These are phyloP conservation scores for Diabrotica undecimpunctata DNA, from an alignment of 1,140 invertebrate genomes.

Conservation along the genomic window DNA sequence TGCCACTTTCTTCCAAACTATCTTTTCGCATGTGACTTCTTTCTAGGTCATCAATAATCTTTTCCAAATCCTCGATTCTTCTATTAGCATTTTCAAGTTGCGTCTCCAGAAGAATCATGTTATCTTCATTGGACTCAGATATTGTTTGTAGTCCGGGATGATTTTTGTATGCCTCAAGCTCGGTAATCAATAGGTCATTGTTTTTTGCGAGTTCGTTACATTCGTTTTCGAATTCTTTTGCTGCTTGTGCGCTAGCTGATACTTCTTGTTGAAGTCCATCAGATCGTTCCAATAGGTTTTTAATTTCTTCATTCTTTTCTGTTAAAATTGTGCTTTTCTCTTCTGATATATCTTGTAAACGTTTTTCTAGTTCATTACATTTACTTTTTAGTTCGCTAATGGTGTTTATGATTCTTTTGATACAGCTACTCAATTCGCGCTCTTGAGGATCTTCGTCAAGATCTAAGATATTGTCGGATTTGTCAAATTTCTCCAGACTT, in stretches of 20 bases:
- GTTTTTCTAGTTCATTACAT: constrained; percentile 42
- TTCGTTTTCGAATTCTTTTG: constrained; percentile 57
- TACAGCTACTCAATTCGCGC: constrained; percentile 32
- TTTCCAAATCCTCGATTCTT: constrained; percentile 41
- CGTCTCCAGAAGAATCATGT: constrained; percentile 55
- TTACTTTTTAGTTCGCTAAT: constrained; percentile 44
- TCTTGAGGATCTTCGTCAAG: constrained; percentile 32
- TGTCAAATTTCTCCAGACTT: constrained; percentile 51
- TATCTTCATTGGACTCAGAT: constrained; percentile 64
- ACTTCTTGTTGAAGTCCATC: constrained; percentile 42
- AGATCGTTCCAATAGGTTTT: constrained; percentile 40
- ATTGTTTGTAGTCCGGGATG: constrained; percentile 61
- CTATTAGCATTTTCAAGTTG: constrained; percentile 52
- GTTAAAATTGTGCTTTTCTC: constrained; percentile 38
- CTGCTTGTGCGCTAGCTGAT: constrained; percentile 34
- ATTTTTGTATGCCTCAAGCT: constrained; percentile 58
- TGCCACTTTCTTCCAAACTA: constrained; percentile 19
- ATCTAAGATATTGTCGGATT: constrained; percentile 49
- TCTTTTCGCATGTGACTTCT: constrained; percentile 19
- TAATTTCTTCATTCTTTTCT: constrained; percentile 44
- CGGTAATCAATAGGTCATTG: constrained; percentile 60
- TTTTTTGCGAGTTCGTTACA: constrained; percentile 62
- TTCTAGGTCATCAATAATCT: constrained; percentile 25
- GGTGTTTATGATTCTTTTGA: constrained; percentile 46
- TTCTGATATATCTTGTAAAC: constrained; percentile 39